phyloP scores from a whole-genome alignment of 2,113 vertebrate species.

The Gracilinanus agilis region DNA sequence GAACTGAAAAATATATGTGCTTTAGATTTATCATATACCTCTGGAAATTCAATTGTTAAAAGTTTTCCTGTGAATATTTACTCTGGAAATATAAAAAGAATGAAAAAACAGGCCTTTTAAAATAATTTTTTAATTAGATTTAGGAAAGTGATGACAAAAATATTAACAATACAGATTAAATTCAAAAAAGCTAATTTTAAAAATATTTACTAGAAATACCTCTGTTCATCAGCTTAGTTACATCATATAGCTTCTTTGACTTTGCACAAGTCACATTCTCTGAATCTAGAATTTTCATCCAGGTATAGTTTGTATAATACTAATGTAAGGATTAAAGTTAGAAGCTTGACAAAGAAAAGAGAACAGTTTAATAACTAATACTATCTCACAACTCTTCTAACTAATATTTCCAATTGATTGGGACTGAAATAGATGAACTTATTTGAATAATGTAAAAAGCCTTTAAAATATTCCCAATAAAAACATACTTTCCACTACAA shows the following conservation, averaged over 20 bases:
- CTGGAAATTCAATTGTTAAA: background rate
- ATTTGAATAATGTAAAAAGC: background rate
- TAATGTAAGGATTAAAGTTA: too few relatives aligned
- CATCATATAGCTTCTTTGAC: background rate
- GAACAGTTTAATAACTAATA: background rate
- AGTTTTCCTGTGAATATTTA: background rate
- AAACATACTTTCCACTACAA: background rate
- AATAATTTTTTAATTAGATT: too few relatives aligned
- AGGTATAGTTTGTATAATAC: background rate
- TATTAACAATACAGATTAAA: background rate
- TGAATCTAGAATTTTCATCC: background rate
- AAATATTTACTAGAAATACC: background rate
- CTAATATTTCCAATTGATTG: background rate
- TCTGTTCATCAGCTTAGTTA: background rate
- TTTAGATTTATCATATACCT: background rate
- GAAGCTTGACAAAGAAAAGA: too few relatives aligned
- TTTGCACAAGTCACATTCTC: background rate
- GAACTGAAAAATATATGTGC: background rate
- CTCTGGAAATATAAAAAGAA: background rate
- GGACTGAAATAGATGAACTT: background rate
- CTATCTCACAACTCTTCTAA: background rate
- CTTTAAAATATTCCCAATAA: background rate
- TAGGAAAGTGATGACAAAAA: background rate
- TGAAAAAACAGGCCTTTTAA: too few relatives aligned
- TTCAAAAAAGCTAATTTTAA: background rate